Evolutionary conservation across 1,140 invertebrate species (phyloP).

Genomic region (Meloidogyne exigua): DNA sequence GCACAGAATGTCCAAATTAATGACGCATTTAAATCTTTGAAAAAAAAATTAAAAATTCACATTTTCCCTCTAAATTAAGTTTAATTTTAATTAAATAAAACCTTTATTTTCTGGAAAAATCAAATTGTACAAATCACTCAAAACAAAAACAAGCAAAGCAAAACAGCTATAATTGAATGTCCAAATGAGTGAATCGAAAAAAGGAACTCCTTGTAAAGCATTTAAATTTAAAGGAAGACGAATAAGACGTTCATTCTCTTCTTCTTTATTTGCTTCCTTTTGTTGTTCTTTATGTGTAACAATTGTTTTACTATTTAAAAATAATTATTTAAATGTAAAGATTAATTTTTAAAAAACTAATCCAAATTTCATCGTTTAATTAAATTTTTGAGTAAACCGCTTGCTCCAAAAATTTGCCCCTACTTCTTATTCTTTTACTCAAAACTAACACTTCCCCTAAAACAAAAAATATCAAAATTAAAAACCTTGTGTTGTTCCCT

Average conservation of each 20-base stretch:
- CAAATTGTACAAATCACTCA: conserved; percentile 30
- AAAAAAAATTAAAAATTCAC: too few relatives aligned
- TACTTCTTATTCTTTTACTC: too few relatives aligned
- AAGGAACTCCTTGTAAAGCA: conserved; percentile 36
- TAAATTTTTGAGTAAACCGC: too few relatives aligned
- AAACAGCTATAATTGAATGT: conserved; percentile 33
- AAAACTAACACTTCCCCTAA: too few relatives aligned
- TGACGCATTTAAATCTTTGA: conserved; percentile 31
- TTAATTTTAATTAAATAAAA: background rate
- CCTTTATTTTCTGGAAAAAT: conserved; percentile 34
- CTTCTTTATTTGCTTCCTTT: background rate
- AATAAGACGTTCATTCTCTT: conserved; percentile 6
- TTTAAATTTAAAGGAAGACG: conserved; percentile 22
- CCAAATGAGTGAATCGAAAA: conserved; percentile 33
- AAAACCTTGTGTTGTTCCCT: background rate
- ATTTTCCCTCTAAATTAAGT: too few relatives aligned
- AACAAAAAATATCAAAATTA: too few relatives aligned
- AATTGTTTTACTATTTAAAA: too few relatives aligned
- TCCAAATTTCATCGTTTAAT: too few relatives aligned
- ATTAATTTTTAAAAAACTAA: too few relatives aligned
- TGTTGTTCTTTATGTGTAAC: background rate
- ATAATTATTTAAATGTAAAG: too few relatives aligned
- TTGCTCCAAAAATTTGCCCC: too few relatives aligned
- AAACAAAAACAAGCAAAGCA: conserved; percentile 27
- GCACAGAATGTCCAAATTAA: conserved; percentile 37